These are phyloP conservation scores for Liasis olivaceus DNA, from an alignment of 2,797 vertebrate species.

Conservation along the genomic window DNA sequence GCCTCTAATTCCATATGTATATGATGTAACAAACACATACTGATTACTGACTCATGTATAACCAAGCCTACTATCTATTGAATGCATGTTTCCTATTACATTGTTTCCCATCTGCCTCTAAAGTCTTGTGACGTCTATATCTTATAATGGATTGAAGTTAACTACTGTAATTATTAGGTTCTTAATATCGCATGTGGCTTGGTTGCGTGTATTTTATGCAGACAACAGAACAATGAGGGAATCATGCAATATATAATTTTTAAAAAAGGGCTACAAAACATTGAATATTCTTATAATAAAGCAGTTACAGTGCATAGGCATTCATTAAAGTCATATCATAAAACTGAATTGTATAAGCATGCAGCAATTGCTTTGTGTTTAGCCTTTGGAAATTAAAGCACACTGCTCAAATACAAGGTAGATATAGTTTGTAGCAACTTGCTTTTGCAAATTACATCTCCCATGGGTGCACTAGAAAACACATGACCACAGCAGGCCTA, in stretches of 20 bases:
- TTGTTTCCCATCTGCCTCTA: conserved; percentile 16
- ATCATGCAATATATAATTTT: conserved; percentile 63
- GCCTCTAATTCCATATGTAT: conserved; percentile 29
- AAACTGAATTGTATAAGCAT: conserved; percentile 67
- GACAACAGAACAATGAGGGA: conserved; percentile 46
- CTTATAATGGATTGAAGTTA: conserved; percentile 60
- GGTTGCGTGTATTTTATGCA: conserved; percentile 44
- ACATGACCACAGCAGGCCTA: conserved; percentile 69
- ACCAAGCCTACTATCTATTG: conserved; percentile 62
- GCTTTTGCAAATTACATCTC: conserved; percentile 55
- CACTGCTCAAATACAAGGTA: conserved; percentile 65
- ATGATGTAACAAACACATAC: conserved; percentile 15
- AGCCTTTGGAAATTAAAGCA: conserved; percentile 63
- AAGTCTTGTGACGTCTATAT: conserved; percentile 46
- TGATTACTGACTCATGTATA: conserved; percentile 48
- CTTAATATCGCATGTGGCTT: conserved; percentile 63
- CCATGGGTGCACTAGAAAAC: conserved; percentile 57
- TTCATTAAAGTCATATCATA: conserved; percentile 68
- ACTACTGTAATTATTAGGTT: conserved; percentile 51
- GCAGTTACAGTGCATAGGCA: conserved; percentile 73
- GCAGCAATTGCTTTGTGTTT: conserved; percentile 67
- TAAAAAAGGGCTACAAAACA: conserved; percentile 61
- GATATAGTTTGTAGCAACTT: conserved; percentile 66
- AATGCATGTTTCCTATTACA: conserved; percentile 55
- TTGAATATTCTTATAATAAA: conserved; percentile 66